A percentile compares a stretch with the other conserved stretches of the same genome.
These are phyloP conservation scores for Bembecia ichneumoniformis DNA, from an alignment of 2,888 invertebrate genomes.

Conservation along the genomic window DNA sequence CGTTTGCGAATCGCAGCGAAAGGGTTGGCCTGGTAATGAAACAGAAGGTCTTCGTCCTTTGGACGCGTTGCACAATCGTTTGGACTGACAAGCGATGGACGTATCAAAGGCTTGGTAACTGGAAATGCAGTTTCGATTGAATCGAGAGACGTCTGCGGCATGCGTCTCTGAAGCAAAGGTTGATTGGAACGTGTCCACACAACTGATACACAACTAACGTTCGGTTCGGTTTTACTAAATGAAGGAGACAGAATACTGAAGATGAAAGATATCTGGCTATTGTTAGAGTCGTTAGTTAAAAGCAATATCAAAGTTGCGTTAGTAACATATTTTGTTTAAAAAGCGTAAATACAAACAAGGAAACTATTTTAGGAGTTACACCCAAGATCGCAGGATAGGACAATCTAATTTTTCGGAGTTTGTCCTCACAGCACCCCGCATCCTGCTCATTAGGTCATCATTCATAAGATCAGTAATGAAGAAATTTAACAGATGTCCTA, in stretches of 20 bases:
- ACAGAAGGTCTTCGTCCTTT: conserved; percentile 28
- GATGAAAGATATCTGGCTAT: no score
- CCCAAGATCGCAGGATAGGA: no score
- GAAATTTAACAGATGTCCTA: no score
- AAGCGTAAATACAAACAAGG: no score
- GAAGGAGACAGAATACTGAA: conserved; percentile 3
- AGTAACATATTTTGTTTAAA: no score
- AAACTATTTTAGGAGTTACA: no score
- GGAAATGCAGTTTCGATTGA: conserved; percentile 68
- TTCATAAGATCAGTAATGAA: no score
- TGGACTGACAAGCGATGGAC: conserved; percentile 70
- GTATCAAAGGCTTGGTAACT: conserved; percentile 65
- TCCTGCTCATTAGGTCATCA: no score
- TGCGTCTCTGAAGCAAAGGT: conserved; percentile 48
- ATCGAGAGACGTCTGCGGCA: conserved; percentile 64
- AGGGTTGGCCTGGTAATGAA: conserved; percentile 16
- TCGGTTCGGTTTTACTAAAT: conserved; percentile 41
- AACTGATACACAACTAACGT: conserved; percentile 26
- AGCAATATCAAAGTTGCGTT: no score
- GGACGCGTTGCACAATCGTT: conserved; percentile 56
- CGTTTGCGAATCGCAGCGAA: not conserved
- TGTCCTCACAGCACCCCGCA: no score
- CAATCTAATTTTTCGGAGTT: no score
- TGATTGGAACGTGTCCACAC: conserved; percentile 64
- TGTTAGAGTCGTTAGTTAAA: no score